Conservation (phyloP, 2,113 vertebrate genomes). For the Scomber japonicus region DNA sequence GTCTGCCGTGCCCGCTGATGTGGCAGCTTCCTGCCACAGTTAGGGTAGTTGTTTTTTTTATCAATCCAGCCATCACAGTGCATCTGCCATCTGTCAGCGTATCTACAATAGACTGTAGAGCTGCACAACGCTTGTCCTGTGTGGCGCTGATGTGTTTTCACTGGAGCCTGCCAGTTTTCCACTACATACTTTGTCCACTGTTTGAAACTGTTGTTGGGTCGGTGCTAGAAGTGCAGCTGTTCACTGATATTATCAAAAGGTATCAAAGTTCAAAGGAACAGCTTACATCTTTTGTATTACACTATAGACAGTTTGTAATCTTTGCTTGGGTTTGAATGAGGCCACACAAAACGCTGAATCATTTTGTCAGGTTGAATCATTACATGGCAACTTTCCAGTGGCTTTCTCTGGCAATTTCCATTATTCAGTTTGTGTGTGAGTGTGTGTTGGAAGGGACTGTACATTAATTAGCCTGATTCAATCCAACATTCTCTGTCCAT, state of each 20-base stretch:
- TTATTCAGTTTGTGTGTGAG: slow-evolving; percentile 33
- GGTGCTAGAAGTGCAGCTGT: slow-evolving; percentile 32
- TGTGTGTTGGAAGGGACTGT: neutral
- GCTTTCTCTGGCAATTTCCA: slow-evolving; percentile 42
- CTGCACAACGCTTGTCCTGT: slow-evolving; percentile 50
- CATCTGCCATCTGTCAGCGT: slow-evolving; percentile 65
- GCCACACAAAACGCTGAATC: slow-evolving; percentile 78
- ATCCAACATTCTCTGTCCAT: neutral
- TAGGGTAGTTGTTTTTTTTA: slow-evolving; percentile 59
- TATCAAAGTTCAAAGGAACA: slow-evolving; percentile 26
- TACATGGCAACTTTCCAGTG: slow-evolving; percentile 69
- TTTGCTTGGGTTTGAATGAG: slow-evolving; percentile 53
- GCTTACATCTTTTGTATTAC: neutral
- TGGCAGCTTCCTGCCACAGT: slow-evolving; percentile 66
- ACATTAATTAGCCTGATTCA: neutral
- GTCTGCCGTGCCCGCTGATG: slow-evolving; percentile 59
- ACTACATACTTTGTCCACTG: slow-evolving; percentile 38
- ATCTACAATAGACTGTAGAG: slow-evolving; percentile 52
- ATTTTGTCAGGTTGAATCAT: slow-evolving; percentile 70
- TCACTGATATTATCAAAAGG: slow-evolving; percentile 12
- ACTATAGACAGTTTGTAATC: slow-evolving; percentile 11
- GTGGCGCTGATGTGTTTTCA: slow-evolving; percentile 59
- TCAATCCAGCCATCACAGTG: slow-evolving; percentile 64
- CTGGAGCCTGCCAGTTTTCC: slow-evolving; percentile 59
- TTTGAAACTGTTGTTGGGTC: slow-evolving; percentile 27